Percentiles rank a stretch among this genome's conserved stretches.
phyloP scores from a whole-genome alignment of 2,113 vertebrate species.

The Cyphotilapia sp. region DNA sequence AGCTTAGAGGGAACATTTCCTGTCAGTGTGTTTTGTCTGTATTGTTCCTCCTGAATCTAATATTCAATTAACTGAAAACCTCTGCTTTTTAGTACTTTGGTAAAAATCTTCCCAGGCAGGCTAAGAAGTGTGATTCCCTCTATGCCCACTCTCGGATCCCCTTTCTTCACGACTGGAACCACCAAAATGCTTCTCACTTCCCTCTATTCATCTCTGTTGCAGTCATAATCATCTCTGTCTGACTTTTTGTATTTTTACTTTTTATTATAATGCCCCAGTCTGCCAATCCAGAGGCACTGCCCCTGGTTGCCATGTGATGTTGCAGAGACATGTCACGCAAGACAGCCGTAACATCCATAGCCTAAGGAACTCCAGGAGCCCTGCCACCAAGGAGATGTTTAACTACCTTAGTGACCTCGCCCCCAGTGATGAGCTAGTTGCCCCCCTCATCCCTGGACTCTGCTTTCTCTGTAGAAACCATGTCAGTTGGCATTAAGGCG shows the following conservation, averaged over 20 bases:
- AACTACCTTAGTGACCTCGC: background rate
- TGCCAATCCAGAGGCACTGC: background rate
- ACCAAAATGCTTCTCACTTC: background rate
- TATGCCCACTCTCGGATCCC: background rate
- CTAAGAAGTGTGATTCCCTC: background rate
- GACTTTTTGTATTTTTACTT: constrained; percentile 10
- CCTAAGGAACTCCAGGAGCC: background rate
- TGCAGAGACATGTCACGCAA: background rate
- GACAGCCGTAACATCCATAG: background rate
- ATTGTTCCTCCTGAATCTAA: background rate
- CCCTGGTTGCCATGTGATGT: background rate
- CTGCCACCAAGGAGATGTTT: background rate
- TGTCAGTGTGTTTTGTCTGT: background rate
- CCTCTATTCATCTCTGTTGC: constrained; percentile 14
- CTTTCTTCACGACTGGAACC: background rate
- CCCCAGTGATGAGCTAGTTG: background rate
- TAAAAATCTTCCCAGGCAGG: background rate
- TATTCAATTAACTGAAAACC: background rate
- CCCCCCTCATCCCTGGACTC: background rate
- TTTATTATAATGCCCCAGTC: constrained; percentile 39
- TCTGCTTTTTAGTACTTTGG: background rate
- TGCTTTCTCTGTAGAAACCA: background rate
- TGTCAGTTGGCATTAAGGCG: background rate
- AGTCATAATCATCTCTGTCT: constrained; percentile 38
- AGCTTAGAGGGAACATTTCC: background rate